phyloP scores from a whole-genome alignment of 1,140 invertebrate genomes.

The Hylaeus anthracinus region DNA sequence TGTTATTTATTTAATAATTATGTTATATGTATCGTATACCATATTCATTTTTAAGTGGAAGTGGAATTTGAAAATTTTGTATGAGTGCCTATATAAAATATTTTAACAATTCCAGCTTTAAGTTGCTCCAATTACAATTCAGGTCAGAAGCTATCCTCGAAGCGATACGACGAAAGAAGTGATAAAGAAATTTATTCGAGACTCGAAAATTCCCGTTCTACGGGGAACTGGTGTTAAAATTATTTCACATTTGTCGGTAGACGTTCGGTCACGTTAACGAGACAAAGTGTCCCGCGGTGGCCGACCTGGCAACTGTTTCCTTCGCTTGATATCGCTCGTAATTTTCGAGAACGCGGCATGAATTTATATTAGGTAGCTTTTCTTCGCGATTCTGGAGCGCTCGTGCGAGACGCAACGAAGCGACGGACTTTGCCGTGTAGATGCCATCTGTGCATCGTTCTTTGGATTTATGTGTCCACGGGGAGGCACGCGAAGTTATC shows the following conservation, averaged over 20 bases:
- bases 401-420: slow-evolving; percentile 27
- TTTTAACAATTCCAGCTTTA: too few relatives aligned
- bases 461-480: neutral
- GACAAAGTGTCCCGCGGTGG: slow-evolving; percentile 31
- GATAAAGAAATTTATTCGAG: neutral
- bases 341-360: slow-evolving; percentile 41
- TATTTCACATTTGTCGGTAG: slow-evolving; percentile 18
- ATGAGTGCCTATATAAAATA: too few relatives aligned
- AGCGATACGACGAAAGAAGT: too few relatives aligned
- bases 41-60: too few relatives aligned
- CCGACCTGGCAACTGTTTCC: slow-evolving; percentile 7
- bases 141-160: too few relatives aligned
- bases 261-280: slow-evolving; percentile 46
- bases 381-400: slow-evolving; percentile 12
- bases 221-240: slow-evolving; percentile 13
- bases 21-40: too few relatives aligned
- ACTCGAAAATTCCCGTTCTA: neutral
- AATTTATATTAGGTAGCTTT: slow-evolving; percentile 52
- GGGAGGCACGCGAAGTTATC: neutral
- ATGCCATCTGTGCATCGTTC: slow-evolving; percentile 21
- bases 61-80: too few relatives aligned
- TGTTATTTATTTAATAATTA: too few relatives aligned
- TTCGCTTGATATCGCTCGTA: slow-evolving; percentile 34
- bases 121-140: too few relatives aligned
- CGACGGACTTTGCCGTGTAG: slow-evolving; percentile 7